Percentiles rank a stretch among this genome's conserved stretches.
Evolutionary conservation across 1,140 invertebrate genomes (phyloP).

Genomic region (Pseudomyrmex sp.): DNA sequence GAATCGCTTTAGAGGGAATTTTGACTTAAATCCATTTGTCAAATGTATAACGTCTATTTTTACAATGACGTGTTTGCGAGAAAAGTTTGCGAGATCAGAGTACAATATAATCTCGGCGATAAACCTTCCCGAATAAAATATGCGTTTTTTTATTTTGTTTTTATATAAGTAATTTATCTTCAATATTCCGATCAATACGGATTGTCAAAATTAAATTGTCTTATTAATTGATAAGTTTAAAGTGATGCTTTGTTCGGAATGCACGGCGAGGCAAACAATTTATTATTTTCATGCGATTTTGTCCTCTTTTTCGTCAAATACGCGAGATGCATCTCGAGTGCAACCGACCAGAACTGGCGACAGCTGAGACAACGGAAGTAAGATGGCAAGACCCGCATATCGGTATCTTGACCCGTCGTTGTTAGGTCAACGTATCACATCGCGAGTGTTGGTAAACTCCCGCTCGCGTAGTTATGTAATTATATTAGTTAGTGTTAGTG

Average conservation of each 20-base stretch:
- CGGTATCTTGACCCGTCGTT: conserved; percentile 13
- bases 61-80: background rate
- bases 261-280: conserved; percentile 30
- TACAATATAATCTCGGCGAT: background rate
- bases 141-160: background rate
- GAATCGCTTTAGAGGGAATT: background rate
- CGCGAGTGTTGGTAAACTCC: conserved; percentile 1
- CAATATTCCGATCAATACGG: no score
- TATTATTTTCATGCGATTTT: conserved; percentile 65
- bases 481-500: conserved; percentile 18
- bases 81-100: background rate
- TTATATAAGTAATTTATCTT: background rate
- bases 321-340: background rate
- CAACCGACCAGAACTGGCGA: conserved; percentile 63
- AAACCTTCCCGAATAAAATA: background rate
- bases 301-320: conserved; percentile 8
- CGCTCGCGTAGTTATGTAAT: conserved; percentile 44
- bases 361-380: conserved; percentile 77
- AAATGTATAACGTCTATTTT: background rate
- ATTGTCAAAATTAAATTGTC: no score
- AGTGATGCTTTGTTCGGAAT: conserved; percentile 21
- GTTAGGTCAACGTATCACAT: conserved; percentile 34
- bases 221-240: no score
- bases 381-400: conserved; percentile 55
- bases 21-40: background rate